These are phyloP conservation scores for Corythaixoides concolor DNA, from an alignment of 2,113 vertebrate species.

Conservation along the genomic window DNA sequence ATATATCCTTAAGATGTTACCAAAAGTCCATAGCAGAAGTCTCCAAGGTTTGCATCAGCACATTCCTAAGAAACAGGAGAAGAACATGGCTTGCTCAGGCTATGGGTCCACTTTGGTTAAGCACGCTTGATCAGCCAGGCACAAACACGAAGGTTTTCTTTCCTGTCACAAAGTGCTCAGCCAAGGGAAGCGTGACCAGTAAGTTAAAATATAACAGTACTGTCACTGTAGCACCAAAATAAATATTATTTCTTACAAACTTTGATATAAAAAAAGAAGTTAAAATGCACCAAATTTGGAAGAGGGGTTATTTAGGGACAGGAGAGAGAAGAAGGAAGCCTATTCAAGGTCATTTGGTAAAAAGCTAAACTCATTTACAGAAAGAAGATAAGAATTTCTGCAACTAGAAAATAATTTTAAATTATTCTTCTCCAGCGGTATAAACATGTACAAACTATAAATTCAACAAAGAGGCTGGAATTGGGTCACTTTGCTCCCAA, in stretches of 20 bases:
- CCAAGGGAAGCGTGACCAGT: not conserved
- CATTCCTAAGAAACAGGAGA: not conserved
- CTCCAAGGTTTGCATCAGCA: not conserved
- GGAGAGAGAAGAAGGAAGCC: not conserved
- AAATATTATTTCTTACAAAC: not conserved
- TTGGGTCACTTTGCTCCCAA: not conserved
- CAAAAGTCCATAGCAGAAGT: not conserved
- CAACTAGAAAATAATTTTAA: not conserved
- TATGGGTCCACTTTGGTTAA: not conserved
- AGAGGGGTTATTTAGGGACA: not conserved
- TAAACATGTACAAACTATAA: not conserved
- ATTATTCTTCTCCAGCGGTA: not conserved
- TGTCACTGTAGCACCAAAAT: not conserved
- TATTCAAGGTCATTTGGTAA: not conserved
- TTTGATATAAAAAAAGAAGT: not conserved
- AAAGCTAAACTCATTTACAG: not conserved
- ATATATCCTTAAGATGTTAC: not conserved
- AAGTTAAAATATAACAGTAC: not conserved
- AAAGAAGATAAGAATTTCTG: not conserved
- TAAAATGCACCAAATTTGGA: not conserved
- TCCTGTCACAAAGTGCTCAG: not conserved
- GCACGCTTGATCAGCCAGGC: not conserved
- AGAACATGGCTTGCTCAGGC: not conserved
- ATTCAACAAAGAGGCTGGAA: not conserved
- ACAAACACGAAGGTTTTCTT: not conserved